phyloP scores from a whole-genome alignment of 2,888 invertebrate genomes.

The Gymnoscelis rufifasciata region DNA sequence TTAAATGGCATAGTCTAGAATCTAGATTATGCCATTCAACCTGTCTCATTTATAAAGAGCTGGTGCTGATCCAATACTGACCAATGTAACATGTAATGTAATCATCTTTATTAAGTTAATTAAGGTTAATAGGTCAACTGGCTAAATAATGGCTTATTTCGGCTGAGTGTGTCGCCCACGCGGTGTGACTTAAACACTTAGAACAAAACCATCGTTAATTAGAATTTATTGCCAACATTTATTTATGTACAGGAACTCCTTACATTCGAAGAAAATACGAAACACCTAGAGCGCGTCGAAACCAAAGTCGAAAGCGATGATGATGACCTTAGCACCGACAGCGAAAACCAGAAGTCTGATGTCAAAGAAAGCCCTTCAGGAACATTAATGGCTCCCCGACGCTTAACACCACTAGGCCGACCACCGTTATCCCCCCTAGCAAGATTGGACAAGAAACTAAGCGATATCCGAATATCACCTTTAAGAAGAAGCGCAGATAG shows the following conservation, averaged over 20 bases:
- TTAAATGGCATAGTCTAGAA: no score
- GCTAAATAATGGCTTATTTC: no score
- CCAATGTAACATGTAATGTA: no score
- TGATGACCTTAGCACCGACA: constrained; percentile 68
- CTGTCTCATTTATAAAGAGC: no score
- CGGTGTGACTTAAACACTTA: no score
- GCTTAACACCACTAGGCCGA: constrained; percentile 57
- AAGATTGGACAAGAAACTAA: constrained; percentile 59
- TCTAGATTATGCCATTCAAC: no score
- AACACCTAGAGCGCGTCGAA: constrained; percentile 70
- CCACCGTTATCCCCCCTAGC: constrained; percentile 60
- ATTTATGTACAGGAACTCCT: constrained; percentile 65
- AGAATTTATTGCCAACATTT: no score
- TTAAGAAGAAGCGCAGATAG: constrained; percentile 60
- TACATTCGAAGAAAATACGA: constrained; percentile 71
- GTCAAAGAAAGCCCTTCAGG: constrained; percentile 45
- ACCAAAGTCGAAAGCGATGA: constrained; percentile 76
- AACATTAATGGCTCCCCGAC: constrained; percentile 40
- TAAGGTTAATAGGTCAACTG: no score
- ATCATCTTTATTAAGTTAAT: no score
- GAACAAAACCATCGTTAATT: no score
- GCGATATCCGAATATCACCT: constrained; percentile 62
- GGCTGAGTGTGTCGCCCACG: no score
- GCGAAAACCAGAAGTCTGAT: constrained; percentile 61
- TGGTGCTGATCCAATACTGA: no score